phyloP scores from a whole-genome alignment of 2,797 vertebrate genomes.

The Anguilla anguilla region DNA sequence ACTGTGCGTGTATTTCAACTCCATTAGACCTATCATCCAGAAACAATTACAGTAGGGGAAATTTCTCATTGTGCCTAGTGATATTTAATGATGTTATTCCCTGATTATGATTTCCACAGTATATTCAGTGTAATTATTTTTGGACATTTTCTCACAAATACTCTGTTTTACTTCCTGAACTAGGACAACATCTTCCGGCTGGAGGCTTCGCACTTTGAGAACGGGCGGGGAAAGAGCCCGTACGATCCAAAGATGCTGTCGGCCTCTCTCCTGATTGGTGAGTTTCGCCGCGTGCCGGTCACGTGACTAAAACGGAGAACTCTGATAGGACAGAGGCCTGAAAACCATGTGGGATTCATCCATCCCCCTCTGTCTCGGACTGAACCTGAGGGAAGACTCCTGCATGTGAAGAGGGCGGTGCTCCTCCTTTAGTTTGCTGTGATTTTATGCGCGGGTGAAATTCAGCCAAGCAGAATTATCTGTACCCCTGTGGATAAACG shows the following conservation, averaged over 20 bases:
- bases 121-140: neutral
- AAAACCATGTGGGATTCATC: neutral
- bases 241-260: conserved; percentile 95
- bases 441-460: too few species aligned
- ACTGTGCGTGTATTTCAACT: conserved; percentile 51
- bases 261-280: conserved; percentile 93
- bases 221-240: conserved; percentile 95
- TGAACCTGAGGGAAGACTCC: neutral
- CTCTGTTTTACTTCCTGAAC: conserved; percentile 29
- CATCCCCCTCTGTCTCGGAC: too few species aligned
- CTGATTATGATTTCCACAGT: conserved; percentile 34
- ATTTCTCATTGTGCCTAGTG: conserved; percentile 11
- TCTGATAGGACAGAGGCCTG: neutral
- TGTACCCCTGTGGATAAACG: neutral
- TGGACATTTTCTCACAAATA: neutral
- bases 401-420: neutral
- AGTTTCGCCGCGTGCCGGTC: conserved; percentile 42
- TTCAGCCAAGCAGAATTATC: neutral
- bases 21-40: conserved; percentile 55
- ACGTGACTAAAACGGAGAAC: too few species aligned
- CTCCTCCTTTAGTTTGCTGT: neutral
- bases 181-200: conserved; percentile 92
- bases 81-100: conserved; percentile 3
- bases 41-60: conserved; percentile 53
- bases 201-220: conserved; percentile 85